Percentiles rank a stretch among this genome's conserved stretches.
phyloP scores from a whole-genome alignment of 2,113 vertebrate genomes.

The Pelecanus crispus region DNA sequence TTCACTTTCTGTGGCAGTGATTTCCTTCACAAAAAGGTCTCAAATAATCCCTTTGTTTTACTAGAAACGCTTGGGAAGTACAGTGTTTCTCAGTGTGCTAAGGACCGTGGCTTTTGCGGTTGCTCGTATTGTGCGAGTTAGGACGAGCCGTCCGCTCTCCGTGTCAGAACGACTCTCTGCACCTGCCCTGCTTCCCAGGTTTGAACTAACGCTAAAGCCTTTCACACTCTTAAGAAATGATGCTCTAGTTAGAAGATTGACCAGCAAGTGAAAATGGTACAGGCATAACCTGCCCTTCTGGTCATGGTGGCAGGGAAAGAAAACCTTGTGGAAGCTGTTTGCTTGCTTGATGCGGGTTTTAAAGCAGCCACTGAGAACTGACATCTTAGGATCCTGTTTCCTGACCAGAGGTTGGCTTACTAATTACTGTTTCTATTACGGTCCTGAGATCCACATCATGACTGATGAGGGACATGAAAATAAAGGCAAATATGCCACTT shows the following conservation, averaged over 20 bases:
- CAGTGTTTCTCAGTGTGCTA: background rate
- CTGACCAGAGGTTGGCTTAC: background rate
- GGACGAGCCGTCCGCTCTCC: fast-evolving
- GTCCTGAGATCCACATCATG: background rate
- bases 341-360: background rate
- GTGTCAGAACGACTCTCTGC: fast-evolving
- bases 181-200: background rate
- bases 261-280: background rate
- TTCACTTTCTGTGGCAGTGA: background rate
- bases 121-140: background rate
- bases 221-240: background rate
- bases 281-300: background rate
- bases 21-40: background rate
- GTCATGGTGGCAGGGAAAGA: background rate
- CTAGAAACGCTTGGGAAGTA: background rate
- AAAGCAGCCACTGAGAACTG: background rate
- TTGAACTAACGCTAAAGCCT: background rate
- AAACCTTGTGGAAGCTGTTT: background rate
- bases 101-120: background rate
- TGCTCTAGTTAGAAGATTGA: background rate
- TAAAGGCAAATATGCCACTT: background rate
- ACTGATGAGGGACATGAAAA: background rate
- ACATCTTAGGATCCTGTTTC: background rate
- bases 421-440: background rate
- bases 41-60: background rate